These are phyloP conservation scores for Eulemur rufifrons DNA, from an alignment of 2,113 vertebrate species.

Conservation along the genomic window DNA sequence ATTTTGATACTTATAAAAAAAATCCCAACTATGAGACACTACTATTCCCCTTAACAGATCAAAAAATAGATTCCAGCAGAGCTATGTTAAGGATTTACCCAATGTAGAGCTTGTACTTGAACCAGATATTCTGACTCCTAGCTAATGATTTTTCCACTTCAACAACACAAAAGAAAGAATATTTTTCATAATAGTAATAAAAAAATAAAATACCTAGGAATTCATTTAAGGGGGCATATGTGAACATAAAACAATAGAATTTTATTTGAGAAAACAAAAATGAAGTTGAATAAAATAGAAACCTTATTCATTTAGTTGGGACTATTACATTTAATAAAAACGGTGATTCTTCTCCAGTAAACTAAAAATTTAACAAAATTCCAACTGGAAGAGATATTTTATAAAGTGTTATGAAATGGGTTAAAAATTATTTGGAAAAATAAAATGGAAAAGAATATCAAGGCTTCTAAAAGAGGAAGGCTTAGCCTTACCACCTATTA, in stretches of 20 bases:
- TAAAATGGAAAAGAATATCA: neutral
- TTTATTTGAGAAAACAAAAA: neutral
- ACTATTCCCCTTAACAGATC: neutral
- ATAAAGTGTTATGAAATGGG: neutral
- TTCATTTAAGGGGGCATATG: neutral
- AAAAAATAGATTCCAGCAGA: neutral
- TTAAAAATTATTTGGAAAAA: neutral
- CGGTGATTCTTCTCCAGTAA: neutral
- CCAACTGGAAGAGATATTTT: neutral
- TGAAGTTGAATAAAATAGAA: neutral
- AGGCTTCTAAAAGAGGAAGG: neutral
- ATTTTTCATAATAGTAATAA: neutral
- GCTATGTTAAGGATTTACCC: neutral
- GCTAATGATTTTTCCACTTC: neutral
- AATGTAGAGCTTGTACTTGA: neutral
- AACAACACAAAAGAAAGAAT: neutral
- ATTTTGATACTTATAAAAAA: neutral
- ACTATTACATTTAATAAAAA: neutral
- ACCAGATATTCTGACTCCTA: neutral
- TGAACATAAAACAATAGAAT: neutral
- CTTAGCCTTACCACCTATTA: neutral
- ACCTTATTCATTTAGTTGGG: neutral
- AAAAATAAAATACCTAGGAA: neutral
- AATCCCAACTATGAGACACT: neutral
- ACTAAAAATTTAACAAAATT: slow-evolving; percentile 10